Evolutionary conservation across 92 coral and sea anemone genomes (phyloP), one percentile per base, ranked within the genome.

Genomic region (Desmophyllum pertusum): DNA sequence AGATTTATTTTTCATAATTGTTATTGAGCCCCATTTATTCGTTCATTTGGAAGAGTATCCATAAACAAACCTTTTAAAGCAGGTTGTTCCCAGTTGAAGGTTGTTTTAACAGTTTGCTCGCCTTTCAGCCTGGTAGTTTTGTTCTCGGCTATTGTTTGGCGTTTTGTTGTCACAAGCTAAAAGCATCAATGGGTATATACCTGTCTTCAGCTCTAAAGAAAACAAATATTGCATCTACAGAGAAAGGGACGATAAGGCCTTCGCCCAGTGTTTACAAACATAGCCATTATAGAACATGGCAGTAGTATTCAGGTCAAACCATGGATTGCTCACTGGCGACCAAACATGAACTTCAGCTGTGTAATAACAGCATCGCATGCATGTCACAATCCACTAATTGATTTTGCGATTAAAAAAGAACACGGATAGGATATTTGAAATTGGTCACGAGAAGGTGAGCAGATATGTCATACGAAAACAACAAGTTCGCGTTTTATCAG

Each of bases 91-190:
- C 17, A 35, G 21, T 65, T 66, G 25, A 66, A 36, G 42, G 72
- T 66, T 68, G 72, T 62, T 42, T 78, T 62, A 78, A 78, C 50
- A 42, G 75, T 66, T 67, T 79, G 73, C 23, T 68, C 72, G 48
- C 30, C 65, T 78, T 78, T 78, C 18, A 62, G 66, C 64, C 64
- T 35, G 65, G 76, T 68, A 50, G 40, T 73, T 35, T 80, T 79
- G 84, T 67, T 66, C 57, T 17, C 19, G 55, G n/a, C 23, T 43
- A 36, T 48, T 70, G 75, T 48, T 68, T 35, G 27, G 37, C 68
- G 50, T 18, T 80, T 67, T 80, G 84, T 80, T 80, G 68, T 80
- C 21, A 36, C 67, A 80, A 61, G 76, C 51, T 80, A 80, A 80
- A 80, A 80, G 66, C 76, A 80, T 67, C 33, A 80, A 68, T 52